Evolutionary conservation across 2,888 invertebrate genomes (phyloP).

Genomic region (Eristalis arbustorum): DNA sequence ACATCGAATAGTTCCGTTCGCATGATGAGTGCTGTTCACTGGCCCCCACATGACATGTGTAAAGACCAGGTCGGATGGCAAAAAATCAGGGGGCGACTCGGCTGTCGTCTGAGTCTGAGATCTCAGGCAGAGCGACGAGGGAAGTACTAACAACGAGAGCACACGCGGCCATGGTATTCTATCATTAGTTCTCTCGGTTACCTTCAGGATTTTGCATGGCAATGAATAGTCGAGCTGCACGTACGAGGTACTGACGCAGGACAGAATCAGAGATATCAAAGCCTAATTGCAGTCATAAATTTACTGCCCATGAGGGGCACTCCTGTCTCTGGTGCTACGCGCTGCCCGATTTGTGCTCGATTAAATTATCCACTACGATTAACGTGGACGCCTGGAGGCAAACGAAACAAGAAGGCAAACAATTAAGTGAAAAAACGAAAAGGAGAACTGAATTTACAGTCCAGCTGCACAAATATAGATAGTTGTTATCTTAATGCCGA

Average conservation of each 20-base stretch:
- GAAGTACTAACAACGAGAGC: neutral
- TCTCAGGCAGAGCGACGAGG: neutral
- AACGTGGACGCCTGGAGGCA: slow-evolving; percentile 59
- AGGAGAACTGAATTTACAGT: slow-evolving; percentile 16
- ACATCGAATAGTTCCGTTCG: slow-evolving; percentile 28
- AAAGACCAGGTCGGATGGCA: neutral
- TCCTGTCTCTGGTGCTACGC: neutral
- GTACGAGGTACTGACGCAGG: slow-evolving; percentile 10
- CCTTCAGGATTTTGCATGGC: slow-evolving; percentile 20
- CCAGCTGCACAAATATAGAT: slow-evolving; percentile 55
- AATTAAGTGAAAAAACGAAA: neutral
- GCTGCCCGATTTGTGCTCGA: slow-evolving; percentile 51
- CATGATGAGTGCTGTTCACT: neutral
- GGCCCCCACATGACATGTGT: neutral
- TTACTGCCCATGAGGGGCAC: slow-evolving; percentile 48
- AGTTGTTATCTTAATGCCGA: slow-evolving; percentile 61
- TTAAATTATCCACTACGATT: slow-evolving; percentile 67
- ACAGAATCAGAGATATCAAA: slow-evolving; percentile 52
- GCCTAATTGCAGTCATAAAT: slow-evolving; percentile 66
- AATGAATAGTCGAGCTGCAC: neutral
- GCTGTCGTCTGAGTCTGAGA: neutral
- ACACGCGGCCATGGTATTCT: slow-evolving; percentile 13
- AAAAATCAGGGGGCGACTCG: neutral
- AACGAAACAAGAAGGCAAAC: slow-evolving; percentile 8
- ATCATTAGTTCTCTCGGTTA: slow-evolving; percentile 41